Evolutionary conservation across 2,797 vertebrate genomes (phyloP), one percentile per base, ranked within the genome.

Genomic region (Meda fulgida): DNA sequence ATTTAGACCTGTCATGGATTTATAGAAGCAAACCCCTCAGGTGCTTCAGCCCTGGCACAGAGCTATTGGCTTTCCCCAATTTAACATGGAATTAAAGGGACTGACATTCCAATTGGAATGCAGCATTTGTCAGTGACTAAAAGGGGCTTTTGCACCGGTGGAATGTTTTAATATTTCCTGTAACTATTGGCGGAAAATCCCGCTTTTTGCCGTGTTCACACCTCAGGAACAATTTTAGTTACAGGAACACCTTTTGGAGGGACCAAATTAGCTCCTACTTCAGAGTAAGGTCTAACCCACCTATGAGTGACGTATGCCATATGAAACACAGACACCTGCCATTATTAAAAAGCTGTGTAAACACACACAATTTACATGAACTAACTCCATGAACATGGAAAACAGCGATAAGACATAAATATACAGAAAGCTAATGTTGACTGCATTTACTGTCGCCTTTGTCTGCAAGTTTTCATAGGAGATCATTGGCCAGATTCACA

Each of bases 1-100:
- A 91, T 94, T 94, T 92, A 92, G 94, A 93, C 84, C 89, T 91
- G 89, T 92, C 88, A 91, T 89, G 92, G 93, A 91, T 93, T 92
- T 93, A 89, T 84, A 87, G 89, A 90, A 92, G 91, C 91, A 87
- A 87, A 85, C 78, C 93, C 93, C 88, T 89, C 89, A 92, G 92
- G 93, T 93, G 90, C 80, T 92, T 91, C 85, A 86, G 85, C 81
- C 87, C 85, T 91, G 90, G 87, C 91, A 89, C 65, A 67, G 81
- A 78, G 80, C 67, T 82, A 53, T 72, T 63, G 40, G 82, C 89
- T 87, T 86, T 84, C 69, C 81, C 63, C 34, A 78, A 78, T 87
- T 90, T 84, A 88, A 86, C 40, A 3, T 85, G 88, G 86, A 75
- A 83, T 90, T 92, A 94, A 90, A 91, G 3, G 38, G 80, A 91